Conservation (phyloP, 1,140 invertebrate genomes). For the Eulimnadia texana region DNA sequence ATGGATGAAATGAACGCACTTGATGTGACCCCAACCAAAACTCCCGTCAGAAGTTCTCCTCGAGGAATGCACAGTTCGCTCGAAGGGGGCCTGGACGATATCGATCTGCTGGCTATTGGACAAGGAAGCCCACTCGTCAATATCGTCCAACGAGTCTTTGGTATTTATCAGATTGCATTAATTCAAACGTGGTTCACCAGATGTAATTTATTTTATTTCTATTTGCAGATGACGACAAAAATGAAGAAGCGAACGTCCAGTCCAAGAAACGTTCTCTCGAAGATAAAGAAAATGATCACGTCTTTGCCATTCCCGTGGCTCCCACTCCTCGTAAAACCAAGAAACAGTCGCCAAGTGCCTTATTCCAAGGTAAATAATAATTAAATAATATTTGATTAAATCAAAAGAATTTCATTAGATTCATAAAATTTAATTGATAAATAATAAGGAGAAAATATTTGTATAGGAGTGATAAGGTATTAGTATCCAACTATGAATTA, state of each 20-base stretch:
- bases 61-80: conserved; percentile 26
- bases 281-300: conserved; percentile 19
- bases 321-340: conserved; percentile 22
- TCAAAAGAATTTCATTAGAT: no score
- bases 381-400: no score
- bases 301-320: conserved; percentile 20
- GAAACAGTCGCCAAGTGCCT: conserved; percentile 7
- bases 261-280: conserved; percentile 14
- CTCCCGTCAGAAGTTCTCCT: conserved; percentile 19
- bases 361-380: no score
- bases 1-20: conserved; percentile 14
- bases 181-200: not conserved
- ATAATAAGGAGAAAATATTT: no score
- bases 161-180: conserved; percentile 16
- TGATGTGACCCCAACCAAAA: conserved; percentile 13
- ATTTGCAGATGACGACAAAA: no score
- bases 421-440: no score
- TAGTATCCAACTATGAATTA: no score
- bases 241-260: not conserved
- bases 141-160: conserved; percentile 17
- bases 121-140: conserved; percentile 18
- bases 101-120: conserved; percentile 26
- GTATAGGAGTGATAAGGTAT: no score
- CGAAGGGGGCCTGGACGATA: conserved; percentile 30
- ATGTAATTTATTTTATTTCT: not conserved